Evolutionary conservation across 2,797 vertebrate species (phyloP), one percentile per base, ranked within the genome.

Genomic region (Serranus cabrilla): DNA sequence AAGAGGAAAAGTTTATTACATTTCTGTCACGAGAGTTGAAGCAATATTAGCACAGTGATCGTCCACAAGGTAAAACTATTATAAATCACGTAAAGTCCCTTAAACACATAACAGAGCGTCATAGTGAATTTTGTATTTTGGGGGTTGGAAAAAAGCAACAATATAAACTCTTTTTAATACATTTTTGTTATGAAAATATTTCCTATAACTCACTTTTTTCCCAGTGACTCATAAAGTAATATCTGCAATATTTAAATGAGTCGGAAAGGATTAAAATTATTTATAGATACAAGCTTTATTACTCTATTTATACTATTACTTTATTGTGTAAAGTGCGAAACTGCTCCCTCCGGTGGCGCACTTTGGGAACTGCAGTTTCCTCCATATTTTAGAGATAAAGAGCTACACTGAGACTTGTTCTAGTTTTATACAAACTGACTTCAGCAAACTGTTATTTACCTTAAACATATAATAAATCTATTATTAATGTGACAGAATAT

Each of bases 311-410:
- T n/a, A n/a, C n/a, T n/a, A n/a, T n/a, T n/a, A n/a, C n/a, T n/a
- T n/a, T n/a, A n/a, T n/a, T n/a, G n/a, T n/a, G n/a, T n/a, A n/a
- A n/a, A 49, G 1, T 1, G 31, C 0, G 2, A 27, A 82, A 70
- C 37, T 11, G 65, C 74, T 27, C 71, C 75, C 63, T 84, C 89
- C 9, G 20, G 82, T 83, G 90, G 78, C 61, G 0, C 0, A 13
- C 6, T 27, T 21, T 2, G 9, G 31, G 7, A 74, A 76, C 7
- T 57, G 39, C 70, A 78, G 5, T 12, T 6, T 1, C 4, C 37
- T 27, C 27, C n/a, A 2, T 14, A 27, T 40, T 52, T 27, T 23
- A 18, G 9, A 12, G 39, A 4, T 18, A 12, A 50, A 17, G 9
- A 75, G 3, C 25, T 17, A 4, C 21, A 59, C n/a, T 25, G 11